phyloP scores from a whole-genome alignment of 2,797 vertebrate genomes.

The Thaleichthys pacificus region DNA sequence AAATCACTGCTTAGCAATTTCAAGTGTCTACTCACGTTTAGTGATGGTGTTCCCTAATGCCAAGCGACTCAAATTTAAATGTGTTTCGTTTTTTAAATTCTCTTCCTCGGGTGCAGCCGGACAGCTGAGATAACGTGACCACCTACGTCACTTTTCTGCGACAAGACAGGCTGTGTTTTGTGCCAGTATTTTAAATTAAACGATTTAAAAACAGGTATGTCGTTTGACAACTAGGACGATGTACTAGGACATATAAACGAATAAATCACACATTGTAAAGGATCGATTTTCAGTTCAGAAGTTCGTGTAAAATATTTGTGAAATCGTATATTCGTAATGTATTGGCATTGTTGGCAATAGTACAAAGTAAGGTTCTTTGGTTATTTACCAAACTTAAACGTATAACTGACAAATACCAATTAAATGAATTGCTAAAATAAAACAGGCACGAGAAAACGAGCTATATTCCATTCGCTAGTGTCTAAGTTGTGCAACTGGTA shows the following conservation, averaged over 20 bases:
- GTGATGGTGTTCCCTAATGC: conserved; percentile 9
- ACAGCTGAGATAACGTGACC: conserved; percentile 63
- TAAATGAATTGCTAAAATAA: not conserved
- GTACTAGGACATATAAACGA: no score
- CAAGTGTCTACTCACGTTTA: conserved; percentile 42
- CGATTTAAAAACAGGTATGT: not conserved
- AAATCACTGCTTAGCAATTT: no score
- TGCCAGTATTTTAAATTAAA: not conserved
- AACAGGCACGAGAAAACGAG: not conserved
- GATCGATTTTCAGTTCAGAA: no score
- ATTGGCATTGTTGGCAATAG: no score
- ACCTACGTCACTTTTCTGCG: conserved; percentile 50
- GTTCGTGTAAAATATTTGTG: no score
- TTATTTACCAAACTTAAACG: not conserved
- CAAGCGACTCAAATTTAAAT: not conserved
- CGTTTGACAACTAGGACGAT: not conserved
- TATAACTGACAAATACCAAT: not conserved
- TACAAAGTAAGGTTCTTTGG: no score
- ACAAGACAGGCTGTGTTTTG: conserved; percentile 16
- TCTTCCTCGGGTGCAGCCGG: conserved; percentile 25
- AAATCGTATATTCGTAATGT: no score
- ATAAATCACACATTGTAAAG: not conserved
- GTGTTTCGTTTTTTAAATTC: conserved; percentile 18
- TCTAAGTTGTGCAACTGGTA: not conserved
- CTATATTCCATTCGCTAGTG: not conserved